phyloP scores from a whole-genome alignment of 1,140 invertebrate genomes.

The Ceratitis capitata region DNA sequence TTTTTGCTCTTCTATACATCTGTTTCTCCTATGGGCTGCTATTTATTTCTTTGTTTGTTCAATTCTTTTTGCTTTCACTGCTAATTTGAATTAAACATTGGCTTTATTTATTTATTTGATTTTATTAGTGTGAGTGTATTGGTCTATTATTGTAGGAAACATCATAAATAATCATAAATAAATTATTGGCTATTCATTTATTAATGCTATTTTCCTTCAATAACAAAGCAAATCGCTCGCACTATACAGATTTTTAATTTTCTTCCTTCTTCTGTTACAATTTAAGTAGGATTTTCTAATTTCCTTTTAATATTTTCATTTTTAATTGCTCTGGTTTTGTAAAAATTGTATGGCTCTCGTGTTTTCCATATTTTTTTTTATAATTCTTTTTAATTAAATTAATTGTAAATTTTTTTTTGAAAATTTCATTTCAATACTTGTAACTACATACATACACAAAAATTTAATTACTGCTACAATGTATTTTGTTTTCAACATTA shows the following conservation, averaged over 20 bases:
- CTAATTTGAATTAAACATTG: not conserved
- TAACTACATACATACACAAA: slow-evolving; percentile 32
- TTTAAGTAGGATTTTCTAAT: not conserved
- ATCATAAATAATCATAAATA: too few relatives aligned
- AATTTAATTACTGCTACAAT: slow-evolving; percentile 7
- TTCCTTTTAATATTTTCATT: not conserved
- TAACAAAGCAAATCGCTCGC: too few relatives aligned
- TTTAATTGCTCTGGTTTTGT: not conserved
- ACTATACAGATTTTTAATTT: not conserved
- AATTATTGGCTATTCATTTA: too few relatives aligned
- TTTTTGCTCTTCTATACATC: not conserved
- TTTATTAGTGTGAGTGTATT: too few relatives aligned
- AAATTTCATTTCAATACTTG: not conserved
- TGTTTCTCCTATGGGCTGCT: not conserved
- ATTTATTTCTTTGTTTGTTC: not conserved
- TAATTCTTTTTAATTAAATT: too few relatives aligned
- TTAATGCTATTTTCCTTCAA: too few relatives aligned
- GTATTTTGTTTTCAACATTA: not conserved
- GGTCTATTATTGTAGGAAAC: too few relatives aligned
- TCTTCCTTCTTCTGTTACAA: not conserved
- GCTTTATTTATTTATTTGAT: not conserved
- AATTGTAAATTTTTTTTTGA: not conserved
- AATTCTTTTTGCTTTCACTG: too few relatives aligned
- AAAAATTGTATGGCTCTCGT: not conserved
- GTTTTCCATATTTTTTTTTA: not conserved